These are phyloP conservation scores for Nerophis lumbriciformis DNA, from an alignment of 2,113 vertebrate species.

Conservation along the genomic window DNA sequence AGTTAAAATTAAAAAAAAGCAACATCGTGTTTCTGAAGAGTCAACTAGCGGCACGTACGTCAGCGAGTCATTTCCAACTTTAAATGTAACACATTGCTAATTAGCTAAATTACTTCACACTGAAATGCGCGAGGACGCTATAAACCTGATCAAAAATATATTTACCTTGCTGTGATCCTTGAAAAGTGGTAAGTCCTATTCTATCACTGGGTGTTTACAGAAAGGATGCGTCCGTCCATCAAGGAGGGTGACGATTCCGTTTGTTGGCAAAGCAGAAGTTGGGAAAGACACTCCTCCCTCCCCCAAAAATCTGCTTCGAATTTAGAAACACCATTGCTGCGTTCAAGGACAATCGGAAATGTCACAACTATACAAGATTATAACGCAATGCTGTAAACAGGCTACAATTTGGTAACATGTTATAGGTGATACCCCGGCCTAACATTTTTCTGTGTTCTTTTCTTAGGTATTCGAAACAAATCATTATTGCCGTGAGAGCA, in stretches of 20 bases:
- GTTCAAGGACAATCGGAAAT: constrained; percentile 39
- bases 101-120: constrained; percentile 36
- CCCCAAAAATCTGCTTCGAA: constrained; percentile 53
- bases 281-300: constrained; percentile 43
- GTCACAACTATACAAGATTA: not conserved
- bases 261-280: constrained; percentile 21
- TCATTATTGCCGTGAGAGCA: not conserved
- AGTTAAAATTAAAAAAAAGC: not conserved
- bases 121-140: constrained; percentile 8
- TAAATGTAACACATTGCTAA: not conserved
- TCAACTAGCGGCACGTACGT: not conserved
- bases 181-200: not conserved
- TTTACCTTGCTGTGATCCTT: not conserved
- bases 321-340: constrained; percentile 41
- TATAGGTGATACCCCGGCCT: not conserved
- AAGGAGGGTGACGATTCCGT: constrained; percentile 17
- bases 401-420: too few species aligned
- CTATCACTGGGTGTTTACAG: not conserved
- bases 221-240: constrained; percentile 15
- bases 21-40: not conserved
- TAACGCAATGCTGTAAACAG: too few species aligned
- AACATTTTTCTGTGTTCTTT: not conserved
- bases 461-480: not conserved
- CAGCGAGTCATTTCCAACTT: not conserved
- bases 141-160: not conserved